A percentile compares a stretch with the other conserved stretches of the same genome.
phyloP scores from a whole-genome alignment of 2,797 vertebrate species.

The Cuniculus paca region DNA sequence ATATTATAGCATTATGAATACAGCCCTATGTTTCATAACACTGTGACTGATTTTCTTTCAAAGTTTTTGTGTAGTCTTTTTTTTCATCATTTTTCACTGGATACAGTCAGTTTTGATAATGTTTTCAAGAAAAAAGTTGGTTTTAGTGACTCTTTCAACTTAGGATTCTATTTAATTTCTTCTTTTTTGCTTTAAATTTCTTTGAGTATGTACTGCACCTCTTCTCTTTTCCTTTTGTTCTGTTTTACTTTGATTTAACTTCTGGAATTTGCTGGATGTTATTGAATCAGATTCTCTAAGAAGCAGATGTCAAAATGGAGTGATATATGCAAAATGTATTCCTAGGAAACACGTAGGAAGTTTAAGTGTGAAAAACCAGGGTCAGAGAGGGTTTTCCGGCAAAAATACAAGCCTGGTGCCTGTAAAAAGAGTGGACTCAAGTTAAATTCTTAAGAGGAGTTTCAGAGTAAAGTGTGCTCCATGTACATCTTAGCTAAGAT shows the following conservation, averaged over 20 bases:
- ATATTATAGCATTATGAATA: not conserved
- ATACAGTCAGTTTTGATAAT: not conserved
- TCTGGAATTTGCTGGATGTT: not conserved
- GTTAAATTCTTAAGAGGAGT: not conserved
- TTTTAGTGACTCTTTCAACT: not conserved
- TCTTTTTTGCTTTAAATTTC: constrained; percentile 70
- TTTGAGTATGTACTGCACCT: constrained; percentile 58
- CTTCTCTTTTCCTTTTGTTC: not conserved
- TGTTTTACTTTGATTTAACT: not conserved
- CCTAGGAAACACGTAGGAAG: not conserved
- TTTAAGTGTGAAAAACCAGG: not conserved
- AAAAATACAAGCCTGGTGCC: too few relatives aligned
- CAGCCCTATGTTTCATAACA: not conserved
- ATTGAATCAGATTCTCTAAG: not conserved
- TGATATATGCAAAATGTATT: not conserved
- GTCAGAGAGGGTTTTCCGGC: not conserved
- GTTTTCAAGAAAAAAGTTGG: not conserved
- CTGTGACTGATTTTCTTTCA: not conserved
- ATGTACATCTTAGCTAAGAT: not conserved
- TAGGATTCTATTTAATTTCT: not conserved
- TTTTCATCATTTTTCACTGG: not conserved
- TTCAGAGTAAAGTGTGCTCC: not conserved
- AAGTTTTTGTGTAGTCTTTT: not conserved
- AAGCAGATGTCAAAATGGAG: not conserved
- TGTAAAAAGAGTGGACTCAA: not conserved